These are phyloP conservation scores for Junco hyemalis DNA, from an alignment of 2,113 vertebrate genomes.

Conservation along the genomic window DNA sequence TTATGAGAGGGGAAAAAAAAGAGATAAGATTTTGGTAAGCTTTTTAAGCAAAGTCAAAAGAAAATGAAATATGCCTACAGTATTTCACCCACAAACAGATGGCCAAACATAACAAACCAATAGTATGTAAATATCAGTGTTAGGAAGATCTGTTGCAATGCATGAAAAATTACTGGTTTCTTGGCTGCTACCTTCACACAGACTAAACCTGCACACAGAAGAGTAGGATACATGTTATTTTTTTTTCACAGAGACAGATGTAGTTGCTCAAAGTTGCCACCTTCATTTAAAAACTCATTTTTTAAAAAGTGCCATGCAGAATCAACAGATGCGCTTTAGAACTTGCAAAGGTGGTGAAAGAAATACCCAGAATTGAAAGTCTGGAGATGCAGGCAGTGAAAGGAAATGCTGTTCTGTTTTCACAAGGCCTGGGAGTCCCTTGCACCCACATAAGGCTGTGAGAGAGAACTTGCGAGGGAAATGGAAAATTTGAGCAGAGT, in stretches of 20 bases:
- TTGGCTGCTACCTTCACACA: constrained; percentile 42
- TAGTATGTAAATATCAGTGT: constrained; percentile 68
- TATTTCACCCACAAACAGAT: constrained; percentile 71
- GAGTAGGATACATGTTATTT: constrained; percentile 21
- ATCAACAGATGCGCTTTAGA: constrained; percentile 20
- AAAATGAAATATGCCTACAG: constrained; percentile 25
- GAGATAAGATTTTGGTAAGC: neutral
- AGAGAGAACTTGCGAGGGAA: neutral
- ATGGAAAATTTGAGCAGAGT: neutral
- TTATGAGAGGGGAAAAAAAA: neutral
- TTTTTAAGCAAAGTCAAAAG: constrained; percentile 56
- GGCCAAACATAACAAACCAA: constrained; percentile 72
- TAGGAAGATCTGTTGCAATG: constrained; percentile 39
- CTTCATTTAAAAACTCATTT: neutral
- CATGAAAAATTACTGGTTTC: constrained; percentile 59
- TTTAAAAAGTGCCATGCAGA: neutral
- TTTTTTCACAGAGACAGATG: constrained; percentile 16
- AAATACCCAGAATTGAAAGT: neutral
- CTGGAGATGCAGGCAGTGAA: neutral
- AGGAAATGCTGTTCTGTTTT: neutral
- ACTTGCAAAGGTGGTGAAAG: constrained; percentile 5
- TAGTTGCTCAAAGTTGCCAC: neutral
- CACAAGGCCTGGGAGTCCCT: neutral
- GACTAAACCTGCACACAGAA: constrained; percentile 19
- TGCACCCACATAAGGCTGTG: neutral